Evolutionary conservation across 1,140 invertebrate species (phyloP), one percentile per base, ranked within the genome.

Genomic region (Ips typographus): DNA sequence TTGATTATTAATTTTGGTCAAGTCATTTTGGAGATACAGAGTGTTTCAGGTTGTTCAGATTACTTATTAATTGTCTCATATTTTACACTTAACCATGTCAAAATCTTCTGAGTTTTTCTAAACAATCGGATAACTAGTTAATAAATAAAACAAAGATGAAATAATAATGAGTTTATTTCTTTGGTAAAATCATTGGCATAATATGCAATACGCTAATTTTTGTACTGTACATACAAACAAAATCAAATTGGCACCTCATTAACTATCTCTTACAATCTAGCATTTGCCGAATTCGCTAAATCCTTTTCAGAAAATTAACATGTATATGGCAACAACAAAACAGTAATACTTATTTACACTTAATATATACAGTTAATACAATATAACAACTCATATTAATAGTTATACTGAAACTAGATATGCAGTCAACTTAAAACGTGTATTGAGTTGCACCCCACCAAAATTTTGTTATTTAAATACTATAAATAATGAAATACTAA

Each of bases 131-230:
- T 22, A 22, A 22, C 22, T 22, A 22, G 22, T 22, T 22, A 22
- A 22, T 22, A 22, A 22, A 22, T 22, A 22, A 22, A 22, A 22
- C 22, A 22, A 49, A 6, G 44, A 6, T 6, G 44, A 2, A 49
- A 49, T 49, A 49, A 22, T 49, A 49, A 49, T 49, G 49, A 63
- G 42, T 71, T 74, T 75, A 75, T 77, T 76, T 75, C 75, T 77
- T 77, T 77, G 75, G 75, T 77, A 73, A 77, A 77, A 73, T 75
- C 74, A 75, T 75, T 77, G 75, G 75, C 75, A 74, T 73, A 71
- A 75, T 73, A 73, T 73, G 66, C 72, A 70, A 73, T 77, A 76
- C 74, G 71, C 69, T 70, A 68, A 65, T 51, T 75, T 56, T 75
- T 75, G 71, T 75, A 73, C 71, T 76, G 74, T 74, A 76, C 71